Conservation (phyloP, 2,113 vertebrate species). For the Salvelinus sp. region DNA sequence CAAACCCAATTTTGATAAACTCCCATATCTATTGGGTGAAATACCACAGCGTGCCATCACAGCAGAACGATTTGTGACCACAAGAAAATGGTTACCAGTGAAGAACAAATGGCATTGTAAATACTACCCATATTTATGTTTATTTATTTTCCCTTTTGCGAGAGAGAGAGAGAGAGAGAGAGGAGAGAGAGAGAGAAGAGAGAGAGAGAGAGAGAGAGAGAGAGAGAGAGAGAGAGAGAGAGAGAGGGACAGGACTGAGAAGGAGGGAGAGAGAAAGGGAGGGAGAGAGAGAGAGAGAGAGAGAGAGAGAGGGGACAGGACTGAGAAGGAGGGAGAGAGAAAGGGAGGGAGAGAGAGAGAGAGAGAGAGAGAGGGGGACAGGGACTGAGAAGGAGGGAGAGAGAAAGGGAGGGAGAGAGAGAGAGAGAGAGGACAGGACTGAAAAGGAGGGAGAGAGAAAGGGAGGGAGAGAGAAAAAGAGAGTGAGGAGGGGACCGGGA, state of each 20-base stretch:
- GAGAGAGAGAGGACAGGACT: not conserved
- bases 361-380: conserved; percentile 7
- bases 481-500: not conserved
- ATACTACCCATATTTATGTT: too few species aligned
- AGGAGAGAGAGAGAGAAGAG: not conserved
- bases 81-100: too few species aligned
- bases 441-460: conserved; percentile 3
- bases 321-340: too few species aligned
- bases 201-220: not conserved
- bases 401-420: too few species aligned
- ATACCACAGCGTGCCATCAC: too few species aligned
- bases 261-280: conserved; percentile 8
- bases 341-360: conserved; percentile 13
- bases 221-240: not conserved
- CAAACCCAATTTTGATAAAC: too few species aligned
- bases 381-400: not conserved
- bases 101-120: too few species aligned
- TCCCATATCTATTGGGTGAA: too few species aligned
- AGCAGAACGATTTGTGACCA: too few species aligned
- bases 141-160: too few species aligned
- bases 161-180: not conserved
- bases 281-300: not conserved
- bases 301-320: too few species aligned
- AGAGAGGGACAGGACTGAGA: not conserved
- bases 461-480: not conserved